These are phyloP conservation scores for Acrossocheilus wenchowensis DNA, from an alignment of 2,797 vertebrate genomes.

Conservation along the genomic window DNA sequence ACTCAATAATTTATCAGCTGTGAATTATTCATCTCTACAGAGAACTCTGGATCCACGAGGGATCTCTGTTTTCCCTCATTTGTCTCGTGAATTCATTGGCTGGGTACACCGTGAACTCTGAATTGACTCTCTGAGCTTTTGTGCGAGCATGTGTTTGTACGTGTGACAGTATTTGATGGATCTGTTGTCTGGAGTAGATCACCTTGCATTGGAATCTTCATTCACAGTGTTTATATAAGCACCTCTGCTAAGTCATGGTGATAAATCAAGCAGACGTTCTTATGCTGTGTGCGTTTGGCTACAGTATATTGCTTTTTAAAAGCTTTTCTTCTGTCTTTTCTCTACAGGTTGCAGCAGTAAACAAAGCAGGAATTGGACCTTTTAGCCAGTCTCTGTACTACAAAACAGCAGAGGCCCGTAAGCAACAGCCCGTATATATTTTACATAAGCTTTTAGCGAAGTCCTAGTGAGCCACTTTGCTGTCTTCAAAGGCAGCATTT, in stretches of 20 bases:
- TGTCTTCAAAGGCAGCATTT: background rate
- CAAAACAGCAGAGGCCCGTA: constrained; percentile 96
- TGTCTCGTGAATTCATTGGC: constrained; percentile 65
- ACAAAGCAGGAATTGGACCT: constrained; percentile 84
- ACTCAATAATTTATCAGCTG: constrained; percentile 74
- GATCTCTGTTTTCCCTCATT: constrained; percentile 76
- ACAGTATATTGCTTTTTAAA: constrained; percentile 30
- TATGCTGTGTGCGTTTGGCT: constrained; percentile 13
- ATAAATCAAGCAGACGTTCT: constrained; percentile 29
- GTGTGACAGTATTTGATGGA: constrained; percentile 31
- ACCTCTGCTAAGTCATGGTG: constrained; percentile 38
- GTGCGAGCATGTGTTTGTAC: constrained; percentile 10
- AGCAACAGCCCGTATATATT: constrained; percentile 32
- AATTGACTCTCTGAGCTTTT: constrained; percentile 21
- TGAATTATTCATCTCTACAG: constrained; percentile 78
- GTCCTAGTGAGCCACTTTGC: background rate
- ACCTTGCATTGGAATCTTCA: constrained; percentile 35
- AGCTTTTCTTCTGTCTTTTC: constrained; percentile 41
- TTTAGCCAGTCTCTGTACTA: constrained; percentile 91
- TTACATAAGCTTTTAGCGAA: background rate
- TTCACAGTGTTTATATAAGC: constrained; percentile 20
- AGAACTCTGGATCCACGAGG: constrained; percentile 75
- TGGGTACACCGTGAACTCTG: constrained; percentile 23
- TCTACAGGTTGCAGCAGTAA: constrained; percentile 90
- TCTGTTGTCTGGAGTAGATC: constrained; percentile 47